These are phyloP conservation scores for Pipistrellus pygmaeus DNA, from an alignment of 2,797 vertebrate species.

Conservation along the genomic window DNA sequence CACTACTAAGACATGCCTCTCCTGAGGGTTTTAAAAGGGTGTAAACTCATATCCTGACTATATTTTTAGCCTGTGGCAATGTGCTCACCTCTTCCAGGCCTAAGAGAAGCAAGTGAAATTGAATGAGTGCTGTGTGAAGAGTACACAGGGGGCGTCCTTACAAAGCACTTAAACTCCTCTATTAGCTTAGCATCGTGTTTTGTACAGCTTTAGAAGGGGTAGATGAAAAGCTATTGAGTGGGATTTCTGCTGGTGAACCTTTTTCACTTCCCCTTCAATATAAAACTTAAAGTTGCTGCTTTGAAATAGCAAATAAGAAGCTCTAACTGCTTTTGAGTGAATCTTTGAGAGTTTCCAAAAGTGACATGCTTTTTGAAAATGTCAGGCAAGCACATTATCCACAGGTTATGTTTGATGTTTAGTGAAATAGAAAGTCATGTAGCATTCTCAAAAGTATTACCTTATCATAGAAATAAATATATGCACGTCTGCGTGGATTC, in stretches of 20 bases:
- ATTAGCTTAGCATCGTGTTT: neutral
- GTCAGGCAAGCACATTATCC: neutral
- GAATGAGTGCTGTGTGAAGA: neutral
- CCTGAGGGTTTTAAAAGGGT: neutral
- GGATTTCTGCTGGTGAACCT: neutral
- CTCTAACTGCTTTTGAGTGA: neutral
- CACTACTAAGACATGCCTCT: neutral
- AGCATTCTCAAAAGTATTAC: neutral
- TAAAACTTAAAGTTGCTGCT: neutral
- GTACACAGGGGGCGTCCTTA: neutral
- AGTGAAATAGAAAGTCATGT: neutral
- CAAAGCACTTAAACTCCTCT: neutral
- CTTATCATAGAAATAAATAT: neutral
- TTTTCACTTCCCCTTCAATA: neutral
- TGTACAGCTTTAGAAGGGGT: neutral
- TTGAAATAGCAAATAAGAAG: neutral
- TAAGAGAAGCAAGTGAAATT: neutral
- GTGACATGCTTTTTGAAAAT: neutral
- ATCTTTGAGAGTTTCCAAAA: neutral
- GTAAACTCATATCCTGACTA: neutral
- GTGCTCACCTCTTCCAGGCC: neutral
- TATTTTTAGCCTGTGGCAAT: neutral
- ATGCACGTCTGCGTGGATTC: neutral
- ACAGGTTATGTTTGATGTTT: conserved; percentile 5
- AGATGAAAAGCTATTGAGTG: neutral